These are phyloP conservation scores for Chymomyza costata DNA, from an alignment of 1,140 invertebrate species.

Conservation along the genomic window DNA sequence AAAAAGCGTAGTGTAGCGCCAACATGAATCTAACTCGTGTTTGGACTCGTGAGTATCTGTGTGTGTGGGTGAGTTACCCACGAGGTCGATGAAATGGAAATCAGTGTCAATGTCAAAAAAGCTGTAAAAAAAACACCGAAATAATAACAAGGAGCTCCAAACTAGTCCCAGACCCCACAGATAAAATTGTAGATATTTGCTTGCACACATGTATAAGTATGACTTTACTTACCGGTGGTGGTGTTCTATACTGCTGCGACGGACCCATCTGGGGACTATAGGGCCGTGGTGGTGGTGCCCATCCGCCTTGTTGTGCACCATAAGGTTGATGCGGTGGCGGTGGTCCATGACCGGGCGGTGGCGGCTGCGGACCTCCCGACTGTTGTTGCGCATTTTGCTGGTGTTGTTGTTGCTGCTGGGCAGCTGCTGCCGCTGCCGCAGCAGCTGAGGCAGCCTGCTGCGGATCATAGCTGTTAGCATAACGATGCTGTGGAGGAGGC, in stretches of 20 bases:
- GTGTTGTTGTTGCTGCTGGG: constrained; percentile 59
- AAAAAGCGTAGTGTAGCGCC: constrained; percentile 32
- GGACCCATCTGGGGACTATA: constrained; percentile 73
- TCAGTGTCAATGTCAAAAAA: constrained; percentile 51
- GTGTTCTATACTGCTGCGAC: constrained; percentile 71
- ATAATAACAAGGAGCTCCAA: no score
- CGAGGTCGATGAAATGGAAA: constrained; percentile 45
- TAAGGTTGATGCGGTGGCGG: constrained; percentile 74
- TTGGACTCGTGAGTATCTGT: constrained; percentile 1
- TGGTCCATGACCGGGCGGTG: constrained; percentile 70
- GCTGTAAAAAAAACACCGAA: constrained; percentile 21
- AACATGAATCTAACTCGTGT: constrained; percentile 30
- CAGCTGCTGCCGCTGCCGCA: constrained; percentile 58
- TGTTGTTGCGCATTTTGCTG: constrained; percentile 52
- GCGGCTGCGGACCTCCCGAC: constrained; percentile 61
- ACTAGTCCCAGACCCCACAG: no score
- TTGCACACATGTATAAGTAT: neutral
- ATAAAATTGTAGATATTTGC: neutral
- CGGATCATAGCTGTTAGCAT: constrained; percentile 72
- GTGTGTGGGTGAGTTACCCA: constrained; percentile 9
- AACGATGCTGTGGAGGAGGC: constrained; percentile 76
- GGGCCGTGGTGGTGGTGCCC: constrained; percentile 70
- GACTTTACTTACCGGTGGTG: constrained; percentile 55
- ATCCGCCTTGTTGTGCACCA: constrained; percentile 64
- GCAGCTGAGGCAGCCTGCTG: constrained; percentile 74